Evolutionary conservation across 1,140 invertebrate species (phyloP), one percentile per base, ranked within the genome.

Genomic region (Zaprionus capensis): DNA sequence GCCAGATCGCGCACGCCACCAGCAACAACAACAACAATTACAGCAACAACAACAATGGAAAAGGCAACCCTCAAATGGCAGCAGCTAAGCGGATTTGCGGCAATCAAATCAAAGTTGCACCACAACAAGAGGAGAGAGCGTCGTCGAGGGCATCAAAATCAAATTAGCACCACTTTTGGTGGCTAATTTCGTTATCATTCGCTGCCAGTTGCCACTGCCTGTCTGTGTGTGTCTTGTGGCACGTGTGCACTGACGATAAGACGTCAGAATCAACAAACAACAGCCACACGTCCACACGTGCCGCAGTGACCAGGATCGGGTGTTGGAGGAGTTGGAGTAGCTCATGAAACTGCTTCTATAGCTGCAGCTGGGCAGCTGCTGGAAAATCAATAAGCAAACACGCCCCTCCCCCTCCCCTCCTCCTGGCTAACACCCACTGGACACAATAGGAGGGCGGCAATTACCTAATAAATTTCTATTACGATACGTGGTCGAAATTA

Each of bases 161-260:
- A 88, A 88, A 88, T 88, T 88, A 88, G 84, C 85, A 81, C 41
- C 85, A 81, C 71, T 71, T 88, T 88, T 90, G 84, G 84, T 90
- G 68, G 74, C 85, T 88, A 88, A 88, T 87, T 87, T 82, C 84
- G 67, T 76, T 90, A 88, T 88, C 84, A 88, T 53, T 64, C 24
- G 70, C 11, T 38, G 67, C 68, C 81, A 73, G 77, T 66, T 49
- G 58, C 14, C 17, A 28, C n/a, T 22, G 61, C 20, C 28, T 31
- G 36, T 44, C 24, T 31, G 22, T 26, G 46, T 28, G 15, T 31
- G 36, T 20, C 1, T 20, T 26, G n/a, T 24, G 74, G 49, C 81
- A 81, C 85, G 84, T 84, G 84, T 81, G 56, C 62, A 24, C 38
- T 34, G 31, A 9, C 65, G 84, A 87, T 87, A 87, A 87, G 84